phyloP scores from a whole-genome alignment of 2,888 invertebrate species.

The Lacanobia oleracea region DNA sequence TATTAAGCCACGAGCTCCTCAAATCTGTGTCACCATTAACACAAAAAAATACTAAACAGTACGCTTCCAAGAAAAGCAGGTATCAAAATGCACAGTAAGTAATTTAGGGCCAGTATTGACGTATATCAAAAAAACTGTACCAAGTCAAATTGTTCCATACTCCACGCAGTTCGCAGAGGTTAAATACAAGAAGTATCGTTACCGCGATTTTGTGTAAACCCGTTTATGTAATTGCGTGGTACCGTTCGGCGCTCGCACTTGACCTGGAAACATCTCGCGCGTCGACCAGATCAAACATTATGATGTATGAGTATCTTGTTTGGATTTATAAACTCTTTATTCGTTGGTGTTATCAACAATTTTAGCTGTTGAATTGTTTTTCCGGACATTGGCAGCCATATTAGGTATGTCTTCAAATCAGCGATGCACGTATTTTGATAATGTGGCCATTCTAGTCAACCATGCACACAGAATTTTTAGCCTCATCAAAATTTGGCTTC shows the following conservation, averaged over 20 bases:
- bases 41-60: neutral
- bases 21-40: conserved; percentile 9
- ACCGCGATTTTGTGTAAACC: conserved; percentile 69
- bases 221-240: conserved; percentile 77
- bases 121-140: conserved; percentile 26
- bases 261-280: conserved; percentile 70
- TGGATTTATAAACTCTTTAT: conserved; percentile 32
- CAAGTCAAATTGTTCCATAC: conserved; percentile 28
- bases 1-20: no score
- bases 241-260: conserved; percentile 76
- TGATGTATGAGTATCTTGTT: conserved; percentile 57
- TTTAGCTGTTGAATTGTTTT: neutral
- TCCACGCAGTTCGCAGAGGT: conserved; percentile 36
- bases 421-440: no score
- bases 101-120: conserved; percentile 17
- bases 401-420: no score
- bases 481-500: no score
- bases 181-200: conserved; percentile 50
- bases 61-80: conserved; percentile 19
- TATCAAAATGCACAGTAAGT: neutral
- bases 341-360: neutral
- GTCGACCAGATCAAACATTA: conserved; percentile 62
- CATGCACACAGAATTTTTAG: neutral
- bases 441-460: no score
- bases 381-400: no score